Percentiles rank a stretch among this genome's conserved stretches.
Conservation (phyloP, 2,113 vertebrate genomes). For the Choloepus hoffmanni region DNA sequence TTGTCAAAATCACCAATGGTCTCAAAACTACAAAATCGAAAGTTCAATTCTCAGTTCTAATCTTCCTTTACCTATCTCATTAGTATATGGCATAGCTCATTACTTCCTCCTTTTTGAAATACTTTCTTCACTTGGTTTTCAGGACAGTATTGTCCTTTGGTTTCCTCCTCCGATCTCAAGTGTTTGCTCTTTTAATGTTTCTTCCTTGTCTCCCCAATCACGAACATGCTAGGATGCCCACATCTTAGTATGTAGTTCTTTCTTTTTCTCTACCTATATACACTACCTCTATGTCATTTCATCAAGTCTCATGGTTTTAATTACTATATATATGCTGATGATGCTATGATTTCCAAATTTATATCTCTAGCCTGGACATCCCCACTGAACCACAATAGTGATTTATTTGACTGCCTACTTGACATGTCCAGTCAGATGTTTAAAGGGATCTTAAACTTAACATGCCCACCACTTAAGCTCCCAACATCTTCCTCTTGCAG, state of each 20-base stretch:
- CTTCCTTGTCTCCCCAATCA: neutral
- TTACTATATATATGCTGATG: neutral
- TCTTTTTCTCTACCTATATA: neutral
- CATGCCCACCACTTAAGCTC: neutral
- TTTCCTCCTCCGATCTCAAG: neutral
- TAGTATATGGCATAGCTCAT: rapidly evolving
- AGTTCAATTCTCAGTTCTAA: neutral
- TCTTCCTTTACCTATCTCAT: neutral
- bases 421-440: neutral
- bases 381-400: neutral
- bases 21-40: neutral
- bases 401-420: neutral
- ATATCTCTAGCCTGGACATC: neutral
- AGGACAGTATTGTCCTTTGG: neutral
- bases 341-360: neutral
- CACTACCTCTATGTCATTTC: neutral
- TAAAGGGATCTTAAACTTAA: neutral
- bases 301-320: neutral
- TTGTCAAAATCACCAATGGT: neutral
- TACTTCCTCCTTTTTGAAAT: neutral
- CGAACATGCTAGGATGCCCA: neutral
- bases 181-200: neutral
- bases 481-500: neutral
- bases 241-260: too few relatives aligned
- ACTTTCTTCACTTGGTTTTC: neutral